Conservation (phyloP, 2,888 invertebrate species). For the Drosophila parthenogenetica region DNA sequence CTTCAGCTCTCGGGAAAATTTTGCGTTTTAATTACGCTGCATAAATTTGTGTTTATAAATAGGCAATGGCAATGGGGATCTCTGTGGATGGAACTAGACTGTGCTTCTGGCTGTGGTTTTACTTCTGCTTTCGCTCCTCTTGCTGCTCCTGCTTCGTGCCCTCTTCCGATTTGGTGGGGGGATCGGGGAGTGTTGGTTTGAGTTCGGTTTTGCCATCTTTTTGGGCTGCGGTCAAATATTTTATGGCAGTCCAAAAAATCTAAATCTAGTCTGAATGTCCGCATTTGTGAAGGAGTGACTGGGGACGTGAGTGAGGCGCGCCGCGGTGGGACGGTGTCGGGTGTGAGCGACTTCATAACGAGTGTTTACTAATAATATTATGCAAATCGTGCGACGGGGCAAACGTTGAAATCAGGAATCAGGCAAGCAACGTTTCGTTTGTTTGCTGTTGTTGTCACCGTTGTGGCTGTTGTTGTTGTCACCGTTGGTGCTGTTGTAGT, state of each 20-base stretch:
- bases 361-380: slow-evolving; percentile 82
- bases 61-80: slow-evolving; percentile 55
- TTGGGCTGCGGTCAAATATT: slow-evolving; percentile 75
- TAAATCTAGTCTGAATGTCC: slow-evolving; percentile 75
- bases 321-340: not conserved
- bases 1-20: slow-evolving; percentile 57
- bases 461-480: slow-evolving; percentile 5
- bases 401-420: slow-evolving; percentile 48
- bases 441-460: slow-evolving; percentile 26
- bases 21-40: slow-evolving; percentile 82
- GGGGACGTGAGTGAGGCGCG: slow-evolving; percentile 3
- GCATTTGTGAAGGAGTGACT: slow-evolving; percentile 51
- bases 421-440: slow-evolving; percentile 35
- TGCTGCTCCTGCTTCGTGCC: too few species aligned
- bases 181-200: slow-evolving; percentile 18
- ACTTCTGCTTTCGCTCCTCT: not conserved
- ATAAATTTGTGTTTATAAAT: slow-evolving; percentile 81
- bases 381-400: slow-evolving; percentile 71
- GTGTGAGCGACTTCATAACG: slow-evolving; percentile 72
- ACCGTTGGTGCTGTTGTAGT: slow-evolving; percentile 28
- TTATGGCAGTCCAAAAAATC: slow-evolving; percentile 72
- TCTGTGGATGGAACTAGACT: slow-evolving; percentile 18
- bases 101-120: slow-evolving; percentile 9
- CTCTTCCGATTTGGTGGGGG: too few species aligned
- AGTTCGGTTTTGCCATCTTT: slow-evolving; percentile 53